phyloP scores from a whole-genome alignment of 2,113 vertebrate genomes.

The human (Homo sapiens) region GRCh38 chr2:125879501-125880000 shows the following conservation, averaged over 20 bases:
- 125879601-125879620: not conserved
- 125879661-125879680: not conserved
- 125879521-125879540: not conserved
- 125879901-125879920: not conserved
- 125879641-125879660: not conserved
- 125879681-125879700: slow-evolving; percentile 6
- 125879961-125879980: not conserved
- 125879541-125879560: not conserved
- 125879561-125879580: not conserved
- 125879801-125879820: not conserved
- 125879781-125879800: not conserved
- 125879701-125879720: not conserved
- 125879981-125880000: not conserved
- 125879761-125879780: not conserved
- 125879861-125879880: not conserved
- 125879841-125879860: not conserved
- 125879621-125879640: not conserved
- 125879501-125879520: not conserved
- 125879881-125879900: not conserved
- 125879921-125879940: not conserved
- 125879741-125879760: not conserved
- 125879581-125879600: not conserved
- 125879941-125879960: not conserved
- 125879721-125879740: not conserved
- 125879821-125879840: not conserved